Conservation (phyloP, 2,888 invertebrate species). For the Argynnis bischoffii region DNA sequence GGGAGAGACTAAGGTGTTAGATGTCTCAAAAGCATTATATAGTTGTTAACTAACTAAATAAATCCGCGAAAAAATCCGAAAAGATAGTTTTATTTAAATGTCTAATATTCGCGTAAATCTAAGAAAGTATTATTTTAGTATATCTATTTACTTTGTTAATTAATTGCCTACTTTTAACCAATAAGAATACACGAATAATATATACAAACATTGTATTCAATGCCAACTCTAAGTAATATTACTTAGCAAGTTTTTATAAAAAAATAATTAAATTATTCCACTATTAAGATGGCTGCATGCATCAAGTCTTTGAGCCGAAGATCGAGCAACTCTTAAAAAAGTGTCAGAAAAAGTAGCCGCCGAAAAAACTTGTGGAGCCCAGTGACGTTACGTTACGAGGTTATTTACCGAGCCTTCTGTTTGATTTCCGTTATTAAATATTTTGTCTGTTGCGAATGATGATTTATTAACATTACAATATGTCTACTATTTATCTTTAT, state of each 20-base stretch:
- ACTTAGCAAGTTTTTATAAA: not conserved
- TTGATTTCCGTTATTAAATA: conserved; percentile 33
- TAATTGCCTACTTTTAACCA: too few species aligned
- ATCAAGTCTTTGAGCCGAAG: conserved; percentile 15
- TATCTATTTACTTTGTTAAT: too few species aligned
- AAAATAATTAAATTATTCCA: not conserved
- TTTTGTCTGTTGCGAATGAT: conserved; percentile 25
- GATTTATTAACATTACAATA: conserved; percentile 11
- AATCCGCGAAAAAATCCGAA: too few species aligned
- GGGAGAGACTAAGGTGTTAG: too few species aligned
- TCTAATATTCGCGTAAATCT: too few species aligned
- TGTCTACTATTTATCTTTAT: not conserved
- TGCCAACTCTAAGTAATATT: not conserved
- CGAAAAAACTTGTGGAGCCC: conserved; percentile 55
- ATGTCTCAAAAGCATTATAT: too few species aligned
- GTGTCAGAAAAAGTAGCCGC: conserved; percentile 57
- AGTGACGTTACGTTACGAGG: conserved; percentile 44
- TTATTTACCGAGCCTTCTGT: conserved; percentile 51
- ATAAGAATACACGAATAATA: too few species aligned
- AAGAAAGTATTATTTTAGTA: too few species aligned
- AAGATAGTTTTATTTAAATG: too few species aligned
- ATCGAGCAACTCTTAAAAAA: conserved; percentile 41
- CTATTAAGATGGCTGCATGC: conserved; percentile 14
- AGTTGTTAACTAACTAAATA: too few species aligned
- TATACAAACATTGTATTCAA: too few species aligned